These are phyloP conservation scores for Palythoa caribaeorum DNA, from an alignment of 92 coral and sea anemone genomes.

Conservation along the genomic window DNA sequence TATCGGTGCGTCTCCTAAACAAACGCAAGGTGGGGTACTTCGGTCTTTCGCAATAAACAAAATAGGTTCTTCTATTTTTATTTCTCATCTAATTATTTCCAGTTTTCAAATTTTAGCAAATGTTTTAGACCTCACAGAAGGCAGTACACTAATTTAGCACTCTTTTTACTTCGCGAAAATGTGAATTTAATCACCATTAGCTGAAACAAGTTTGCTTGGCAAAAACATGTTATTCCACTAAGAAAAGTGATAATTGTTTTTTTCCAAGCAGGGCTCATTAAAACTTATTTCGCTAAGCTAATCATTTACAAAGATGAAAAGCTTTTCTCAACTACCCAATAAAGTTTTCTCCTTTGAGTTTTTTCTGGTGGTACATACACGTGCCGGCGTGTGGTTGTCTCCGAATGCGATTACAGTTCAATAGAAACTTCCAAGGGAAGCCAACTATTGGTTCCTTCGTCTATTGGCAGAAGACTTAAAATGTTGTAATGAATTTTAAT, in stretches of 20 bases:
- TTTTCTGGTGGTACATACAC: constrained; percentile 69
- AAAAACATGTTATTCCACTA: constrained; percentile 72
- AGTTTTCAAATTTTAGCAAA: background rate
- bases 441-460: constrained; percentile 69
- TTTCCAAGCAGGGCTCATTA: constrained; percentile 86
- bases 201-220: constrained; percentile 83
- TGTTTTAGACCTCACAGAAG: constrained; percentile 23
- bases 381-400: constrained; percentile 86
- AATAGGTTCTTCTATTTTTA: background rate
- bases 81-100: constrained; percentile 13
- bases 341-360: constrained; percentile 45
- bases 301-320: constrained; percentile 82
- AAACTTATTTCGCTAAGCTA: constrained; percentile 73
- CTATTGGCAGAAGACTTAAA: constrained; percentile 79
- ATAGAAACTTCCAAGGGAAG: constrained; percentile 57
- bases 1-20: constrained; percentile 28
- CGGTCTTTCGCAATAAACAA: background rate
- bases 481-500: constrained; percentile 94
- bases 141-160: constrained; percentile 53
- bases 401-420: constrained; percentile 77
- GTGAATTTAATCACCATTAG: constrained; percentile 83
- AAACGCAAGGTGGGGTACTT: constrained; percentile 25
- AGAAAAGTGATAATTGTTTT: constrained; percentile 80
- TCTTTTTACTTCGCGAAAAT: constrained; percentile 63
- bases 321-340: constrained; percentile 79